A percentile compares a stretch with the other conserved stretches of the same genome.
Conservation (phyloP, 1,140 invertebrate species). For the Drosophila triauraria region DNA sequence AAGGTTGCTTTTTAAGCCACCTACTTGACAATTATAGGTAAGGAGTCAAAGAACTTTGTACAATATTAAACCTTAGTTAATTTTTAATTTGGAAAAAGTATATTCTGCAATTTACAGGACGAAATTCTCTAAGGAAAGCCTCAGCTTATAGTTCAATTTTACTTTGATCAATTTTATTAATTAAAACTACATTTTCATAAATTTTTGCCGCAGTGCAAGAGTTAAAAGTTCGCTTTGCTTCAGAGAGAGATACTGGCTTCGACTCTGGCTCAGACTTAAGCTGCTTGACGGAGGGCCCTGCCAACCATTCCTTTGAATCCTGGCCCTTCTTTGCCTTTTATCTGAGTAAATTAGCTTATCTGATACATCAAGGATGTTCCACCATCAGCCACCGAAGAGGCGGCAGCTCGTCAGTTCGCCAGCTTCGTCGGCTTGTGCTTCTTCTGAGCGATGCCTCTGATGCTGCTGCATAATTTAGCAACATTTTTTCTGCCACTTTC, state of each 20-base stretch:
- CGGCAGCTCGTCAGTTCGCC: background rate
- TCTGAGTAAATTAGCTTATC: conserved; percentile 79
- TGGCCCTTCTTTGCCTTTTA: conserved; percentile 55
- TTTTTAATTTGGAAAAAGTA: background rate
- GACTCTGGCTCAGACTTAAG: conserved; percentile 13
- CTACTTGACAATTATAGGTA: too few relatives aligned
- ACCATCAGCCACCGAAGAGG: conserved; percentile 10
- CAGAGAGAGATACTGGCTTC: background rate
- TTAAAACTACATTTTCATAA: background rate
- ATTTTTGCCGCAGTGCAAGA: background rate
- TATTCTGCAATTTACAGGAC: background rate
- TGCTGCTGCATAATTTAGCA: conserved; percentile 79
- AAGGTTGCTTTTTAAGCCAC: background rate
- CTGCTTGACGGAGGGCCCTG: background rate
- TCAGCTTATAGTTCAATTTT: too few relatives aligned
- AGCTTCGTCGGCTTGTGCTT: background rate
- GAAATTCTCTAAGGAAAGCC: background rate
- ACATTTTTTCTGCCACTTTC: conserved; percentile 84
- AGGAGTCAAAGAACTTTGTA: background rate
- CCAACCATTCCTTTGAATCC: background rate
- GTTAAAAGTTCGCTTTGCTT: background rate
- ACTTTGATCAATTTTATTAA: background rate
- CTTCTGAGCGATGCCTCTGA: conserved; percentile 4
- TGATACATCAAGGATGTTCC: conserved; percentile 63
- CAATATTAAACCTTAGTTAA: background rate